Evolutionary conservation across 1,140 invertebrate species (phyloP), one percentile per base, ranked within the genome.

Genomic region (Philotrypesis tridentata): DNA sequence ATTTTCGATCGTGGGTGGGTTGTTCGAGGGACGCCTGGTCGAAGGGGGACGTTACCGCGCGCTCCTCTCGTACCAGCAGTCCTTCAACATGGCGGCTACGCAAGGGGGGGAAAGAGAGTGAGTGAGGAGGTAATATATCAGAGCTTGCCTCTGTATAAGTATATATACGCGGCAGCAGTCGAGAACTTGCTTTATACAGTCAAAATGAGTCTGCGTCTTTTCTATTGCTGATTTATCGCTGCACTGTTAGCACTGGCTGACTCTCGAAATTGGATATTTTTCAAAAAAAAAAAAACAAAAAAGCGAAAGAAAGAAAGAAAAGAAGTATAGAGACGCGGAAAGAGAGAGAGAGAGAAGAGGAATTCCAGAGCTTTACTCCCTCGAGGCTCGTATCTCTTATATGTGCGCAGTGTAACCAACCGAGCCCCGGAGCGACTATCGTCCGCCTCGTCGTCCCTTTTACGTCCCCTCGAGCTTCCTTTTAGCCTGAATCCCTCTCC

Each of bases 1-100:
- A 92, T 92, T 92, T 90, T 89, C 89, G 89, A 91, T 91, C 89
- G 90, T 90, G 88, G 90, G 90, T 89, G 89, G 89, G 87, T 85
- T 60, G 60, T 33, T 23, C n/a, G 29, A 29, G 25, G 48, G 63
- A 85, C 80, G 85, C 85, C 85, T 76, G 83, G 61, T 4, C 9
- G 55, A 37, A 21, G 55, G 80, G 48, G 67, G 23, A 25, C 61
- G 63, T 12, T 21, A 27, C 31, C 71, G 25, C 14, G 67, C 85
- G 82, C 81, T 55, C 48, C 14, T 82, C 83, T 85, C 14, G 33
- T 9, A 37, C 4, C 9, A 37, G 84, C 85, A 90, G 88, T 91
- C 88, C 89, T 88, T 90, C 90, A 92, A 92, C 88, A 92, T 92
- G 91, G 91, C 91, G 86, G 89, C 89, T 88, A 33, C 65, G 86